Percentiles rank a stretch among this genome's conserved stretches.
Conservation (phyloP, 2,888 invertebrate genomes). For the Mythimna pallens region DNA sequence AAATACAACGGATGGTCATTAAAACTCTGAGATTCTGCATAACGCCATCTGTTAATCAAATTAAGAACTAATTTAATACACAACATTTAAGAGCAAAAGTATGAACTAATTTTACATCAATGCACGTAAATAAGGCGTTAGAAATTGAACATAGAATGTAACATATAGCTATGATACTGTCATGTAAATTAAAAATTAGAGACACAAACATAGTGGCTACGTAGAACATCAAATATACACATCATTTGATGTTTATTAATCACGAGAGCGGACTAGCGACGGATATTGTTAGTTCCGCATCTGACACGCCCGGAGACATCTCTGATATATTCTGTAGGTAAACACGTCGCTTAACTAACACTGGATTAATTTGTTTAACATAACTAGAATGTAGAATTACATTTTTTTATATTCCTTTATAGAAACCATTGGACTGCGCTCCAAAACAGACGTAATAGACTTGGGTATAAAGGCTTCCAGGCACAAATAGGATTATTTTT, state of each 20-base stretch:
- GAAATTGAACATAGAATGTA: neutral
- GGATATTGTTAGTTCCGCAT: slow-evolving; percentile 64
- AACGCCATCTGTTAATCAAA: too few relatives aligned
- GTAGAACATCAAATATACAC: neutral
- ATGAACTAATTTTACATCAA: too few relatives aligned
- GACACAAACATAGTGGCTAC: neutral
- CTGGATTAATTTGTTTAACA: slow-evolving; percentile 16
- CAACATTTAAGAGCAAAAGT: too few relatives aligned
- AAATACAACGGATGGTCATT: neutral
- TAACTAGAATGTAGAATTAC: too few relatives aligned
- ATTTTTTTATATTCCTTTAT: too few relatives aligned
- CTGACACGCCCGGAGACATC: slow-evolving; percentile 47
- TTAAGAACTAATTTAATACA: too few relatives aligned
- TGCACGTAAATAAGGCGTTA: too few relatives aligned
- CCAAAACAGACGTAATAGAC: too few relatives aligned
- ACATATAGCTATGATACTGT: neutral
- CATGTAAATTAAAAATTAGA: neutral
- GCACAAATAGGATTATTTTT: too few relatives aligned
- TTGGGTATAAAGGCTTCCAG: too few relatives aligned
- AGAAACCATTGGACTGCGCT: too few relatives aligned
- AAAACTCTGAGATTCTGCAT: too few relatives aligned
- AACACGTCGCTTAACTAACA: slow-evolving; percentile 15
- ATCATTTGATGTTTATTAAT: slow-evolving; percentile 41
- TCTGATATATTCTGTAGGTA: slow-evolving; percentile 26
- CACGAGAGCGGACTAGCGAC: slow-evolving; percentile 28